These are phyloP conservation scores for Shinisaurus crocodilurus DNA, from an alignment of 2,113 vertebrate species.

Conservation along the genomic window DNA sequence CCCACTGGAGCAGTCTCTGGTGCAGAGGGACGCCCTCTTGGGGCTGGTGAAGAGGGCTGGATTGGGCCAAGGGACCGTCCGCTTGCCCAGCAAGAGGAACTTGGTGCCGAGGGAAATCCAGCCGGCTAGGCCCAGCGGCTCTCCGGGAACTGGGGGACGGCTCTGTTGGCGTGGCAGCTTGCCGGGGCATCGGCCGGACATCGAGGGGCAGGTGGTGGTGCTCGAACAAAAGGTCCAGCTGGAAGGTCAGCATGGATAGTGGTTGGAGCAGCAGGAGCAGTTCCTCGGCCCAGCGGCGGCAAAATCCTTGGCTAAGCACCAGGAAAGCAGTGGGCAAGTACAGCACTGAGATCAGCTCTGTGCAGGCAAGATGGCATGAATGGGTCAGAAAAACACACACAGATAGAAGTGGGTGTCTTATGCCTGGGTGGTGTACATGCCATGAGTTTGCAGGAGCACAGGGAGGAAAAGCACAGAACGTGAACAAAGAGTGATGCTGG, in stretches of 20 bases:
- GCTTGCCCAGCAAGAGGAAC: too few relatives aligned
- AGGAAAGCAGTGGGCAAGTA: constrained; percentile 80
- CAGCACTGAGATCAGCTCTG: constrained; percentile 74
- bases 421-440: accelerated
- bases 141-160: accelerated
- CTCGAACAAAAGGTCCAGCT: constrained; percentile 83
- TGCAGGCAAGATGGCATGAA: accelerated
- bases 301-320: constrained; percentile 72
- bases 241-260: constrained; percentile 80
- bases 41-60: constrained; percentile 43
- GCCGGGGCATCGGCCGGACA: background rate
- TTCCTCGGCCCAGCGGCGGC: constrained; percentile 71
- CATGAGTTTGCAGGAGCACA: background rate
- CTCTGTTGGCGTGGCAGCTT: accelerated
- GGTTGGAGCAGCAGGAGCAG: constrained; percentile 82
- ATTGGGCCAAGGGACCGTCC: background rate
- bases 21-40: constrained; percentile 85
- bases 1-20: constrained; percentile 86
- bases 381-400: background rate
- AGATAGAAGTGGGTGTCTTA: too few relatives aligned
- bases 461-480: too few relatives aligned
- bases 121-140: accelerated
- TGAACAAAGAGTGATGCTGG: too few relatives aligned
- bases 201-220: constrained; percentile 77
- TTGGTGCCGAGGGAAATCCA: accelerated